These are phyloP conservation scores for Drosophila robusta DNA, from an alignment of 2,888 invertebrate species.

Conservation along the genomic window DNA sequence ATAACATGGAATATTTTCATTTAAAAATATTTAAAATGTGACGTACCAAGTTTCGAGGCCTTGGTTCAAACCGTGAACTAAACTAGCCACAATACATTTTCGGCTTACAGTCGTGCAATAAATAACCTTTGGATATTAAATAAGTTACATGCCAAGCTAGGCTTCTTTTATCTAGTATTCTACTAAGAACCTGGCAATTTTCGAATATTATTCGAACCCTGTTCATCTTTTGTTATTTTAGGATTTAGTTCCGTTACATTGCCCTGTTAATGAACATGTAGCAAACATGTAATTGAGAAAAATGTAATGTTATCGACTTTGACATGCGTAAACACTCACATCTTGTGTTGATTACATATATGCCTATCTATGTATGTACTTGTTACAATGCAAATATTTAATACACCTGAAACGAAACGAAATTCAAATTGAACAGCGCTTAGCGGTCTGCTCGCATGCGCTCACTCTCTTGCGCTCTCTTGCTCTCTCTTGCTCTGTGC, in stretches of 20 bases:
- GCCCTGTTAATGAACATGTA: not conserved
- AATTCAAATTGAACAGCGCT: slow-evolving; percentile 15
- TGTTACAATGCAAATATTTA: slow-evolving; percentile 26
- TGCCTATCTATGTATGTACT: not conserved
- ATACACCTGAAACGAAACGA: slow-evolving; percentile 31
- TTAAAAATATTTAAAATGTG: too few relatives aligned
- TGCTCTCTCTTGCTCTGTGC: not conserved
- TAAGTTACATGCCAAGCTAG: too few relatives aligned
- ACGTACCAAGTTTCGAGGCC: too few relatives aligned
- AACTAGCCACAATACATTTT: not conserved
- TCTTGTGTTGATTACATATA: slow-evolving; percentile 6
- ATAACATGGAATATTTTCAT: too few relatives aligned
- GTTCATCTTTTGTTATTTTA: not conserved
- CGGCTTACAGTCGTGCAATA: too few relatives aligned
- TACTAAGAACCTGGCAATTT: not conserved
- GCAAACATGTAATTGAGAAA: not conserved
- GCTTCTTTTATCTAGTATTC: too few relatives aligned
- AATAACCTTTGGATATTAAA: too few relatives aligned
- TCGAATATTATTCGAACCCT: not conserved
- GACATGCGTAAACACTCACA: slow-evolving; percentile 5
- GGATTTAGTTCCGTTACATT: not conserved
- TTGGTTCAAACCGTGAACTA: not conserved
- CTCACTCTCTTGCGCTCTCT: not conserved
- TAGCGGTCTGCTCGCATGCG: not conserved
- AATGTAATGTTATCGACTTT: slow-evolving; percentile 3